Evolutionary conservation across 2,797 vertebrate genomes (phyloP).

Genomic region (Mus caroli): DNA sequence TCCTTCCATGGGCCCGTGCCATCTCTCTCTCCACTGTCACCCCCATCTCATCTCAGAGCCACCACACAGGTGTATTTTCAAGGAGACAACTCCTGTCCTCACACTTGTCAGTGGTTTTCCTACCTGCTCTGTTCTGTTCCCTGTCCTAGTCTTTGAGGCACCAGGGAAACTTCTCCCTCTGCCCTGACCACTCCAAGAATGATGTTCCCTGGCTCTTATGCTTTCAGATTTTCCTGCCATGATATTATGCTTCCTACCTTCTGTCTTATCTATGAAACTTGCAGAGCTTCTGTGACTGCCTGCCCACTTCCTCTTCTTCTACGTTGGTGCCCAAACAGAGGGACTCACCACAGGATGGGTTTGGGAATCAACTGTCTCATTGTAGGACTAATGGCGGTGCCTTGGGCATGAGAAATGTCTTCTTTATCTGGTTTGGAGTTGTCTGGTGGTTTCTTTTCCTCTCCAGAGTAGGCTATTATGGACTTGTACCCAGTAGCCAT

Average conservation of each 20-base stretch:
- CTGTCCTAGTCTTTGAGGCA: not conserved
- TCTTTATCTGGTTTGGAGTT: not conserved
- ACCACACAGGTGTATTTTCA: not conserved
- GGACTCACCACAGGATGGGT: not conserved
- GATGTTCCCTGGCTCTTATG: not conserved
- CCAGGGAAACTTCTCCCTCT: not conserved
- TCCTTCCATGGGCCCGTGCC: not conserved
- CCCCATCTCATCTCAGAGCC: not conserved
- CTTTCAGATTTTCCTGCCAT: not conserved
- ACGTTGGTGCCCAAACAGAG: too few relatives aligned
- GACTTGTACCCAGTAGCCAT: not conserved
- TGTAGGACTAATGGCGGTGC: not conserved
- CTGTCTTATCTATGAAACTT: not conserved
- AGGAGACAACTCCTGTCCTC: not conserved
- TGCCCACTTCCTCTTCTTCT: not conserved
- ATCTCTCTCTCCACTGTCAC: not conserved
- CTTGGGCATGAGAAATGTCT: not conserved
- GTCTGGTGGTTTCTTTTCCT: not conserved
- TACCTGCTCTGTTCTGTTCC: not conserved
- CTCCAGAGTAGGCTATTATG: not conserved
- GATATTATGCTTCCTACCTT: not conserved
- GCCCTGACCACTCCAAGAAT: not conserved
- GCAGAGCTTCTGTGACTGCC: accelerated
- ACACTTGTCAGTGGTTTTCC: not conserved
- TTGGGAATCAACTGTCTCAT: not conserved